Evolutionary conservation across 2,113 vertebrate species (phyloP), one percentile per base, ranked within the genome.

Genomic region (Gobiocypris rarus): DNA sequence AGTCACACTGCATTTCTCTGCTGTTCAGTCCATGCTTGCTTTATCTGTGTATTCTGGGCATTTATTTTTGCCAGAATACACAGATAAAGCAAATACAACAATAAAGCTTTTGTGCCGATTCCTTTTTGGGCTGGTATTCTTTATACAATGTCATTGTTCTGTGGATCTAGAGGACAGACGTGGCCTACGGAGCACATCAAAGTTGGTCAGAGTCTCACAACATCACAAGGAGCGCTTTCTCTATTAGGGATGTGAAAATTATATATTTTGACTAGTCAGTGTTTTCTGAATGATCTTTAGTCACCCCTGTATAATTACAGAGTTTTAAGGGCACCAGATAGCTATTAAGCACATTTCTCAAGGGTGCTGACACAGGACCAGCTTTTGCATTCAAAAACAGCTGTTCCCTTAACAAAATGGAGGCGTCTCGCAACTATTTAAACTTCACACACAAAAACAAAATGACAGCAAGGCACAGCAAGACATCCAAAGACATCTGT

Each of bases 1-100:
- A 38, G 54, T 41, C 75, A 84, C 52, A 10, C 75, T 77, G 75
- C 19, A 77, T 45, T 45, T 74, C 81, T 71, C 69, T 6, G 69
- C n/a, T 73, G 10, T 71, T 45, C 69, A 71, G 69, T 15, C 69
- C 1, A 71, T 45, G 22, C 41, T 45, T 26, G 28, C 63, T 34
- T 31, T 65, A 3, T 31, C 28, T 43, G 70, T 7, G 19, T 48
- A 26, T 73, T 50, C 15, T 9, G 24, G 50, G n/a, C 24, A 75
- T 52, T 28, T 48, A 13, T 73, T 73, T 43, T 38, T 38, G 34
- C 34, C 34, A 38, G 34, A 38, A 38, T 38, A 38, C 34, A 38
- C 5, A 38, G 34, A 38, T 38, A 38, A 38, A 38, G 34, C 34
- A 38, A 38, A 38, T 38, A 38, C 34, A 38, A 38, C 4, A 38